Evolutionary conservation across 2,797 vertebrate species (phyloP), one percentile per base, ranked within the genome.

Genomic region (Pipistrellus pygmaeus): DNA sequence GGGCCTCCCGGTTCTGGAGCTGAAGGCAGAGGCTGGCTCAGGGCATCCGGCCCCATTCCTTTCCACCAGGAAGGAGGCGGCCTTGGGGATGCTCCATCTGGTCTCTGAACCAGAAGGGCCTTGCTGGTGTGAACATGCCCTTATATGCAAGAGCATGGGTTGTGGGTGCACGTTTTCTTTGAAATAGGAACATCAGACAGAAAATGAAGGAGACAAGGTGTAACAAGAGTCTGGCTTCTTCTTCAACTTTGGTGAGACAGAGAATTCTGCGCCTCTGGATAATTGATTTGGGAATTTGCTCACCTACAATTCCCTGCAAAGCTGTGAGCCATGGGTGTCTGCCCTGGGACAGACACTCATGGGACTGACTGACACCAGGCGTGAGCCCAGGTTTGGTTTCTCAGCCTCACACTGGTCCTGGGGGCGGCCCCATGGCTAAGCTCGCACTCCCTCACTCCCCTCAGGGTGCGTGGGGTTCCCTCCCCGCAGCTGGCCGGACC

Each of bases 401-500:
- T 83, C 0, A 10, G 66, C 15, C 66, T 89, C 11, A 2, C 0
- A 0, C 18, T 68, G 66, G n/a, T 35, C 32, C 13, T 81, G 44
- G 13, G n/a, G 11, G n/a, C 53, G 78, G 53, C 21, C 6, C 15
- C 17, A 4, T 3, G 32, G 64, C 12, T 23, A 30, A 53, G 27
- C 32, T 23, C 13, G 17, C 10, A n/a, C 25, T 41, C 41, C 30
- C 21, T 68, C 23, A 25, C 3, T 5, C 66, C 27, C 1, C 12
- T 8, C 21, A 10, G 23, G 5, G 23, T 46, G 10, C 0, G 6
- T 0, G 35, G 44, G 44, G 44, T 2, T 11, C 7, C 75, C 75
- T 25, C 3, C 12, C 13, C 2, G 6, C 1, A 44, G 23, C 38
- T 27, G 69, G 48, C 20, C 0, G 0, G 80, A n/a, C 18, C 3